Evolutionary conservation across 2,888 invertebrate species (phyloP).

Genomic region (Cephus spinipes): DNA sequence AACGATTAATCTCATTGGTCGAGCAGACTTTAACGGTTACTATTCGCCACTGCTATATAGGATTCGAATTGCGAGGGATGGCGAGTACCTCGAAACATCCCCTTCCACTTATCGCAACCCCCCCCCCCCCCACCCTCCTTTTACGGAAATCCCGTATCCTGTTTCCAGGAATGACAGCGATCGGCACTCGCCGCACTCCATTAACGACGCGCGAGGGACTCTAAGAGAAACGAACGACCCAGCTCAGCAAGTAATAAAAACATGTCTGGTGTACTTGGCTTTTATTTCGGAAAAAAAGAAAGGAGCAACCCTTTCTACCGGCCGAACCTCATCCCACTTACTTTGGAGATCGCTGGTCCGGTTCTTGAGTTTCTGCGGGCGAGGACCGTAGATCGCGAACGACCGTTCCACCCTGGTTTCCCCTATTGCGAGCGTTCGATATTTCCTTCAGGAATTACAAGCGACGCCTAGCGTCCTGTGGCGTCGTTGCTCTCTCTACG

Average conservation of each 20-base stretch:
- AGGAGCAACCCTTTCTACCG: not conserved
- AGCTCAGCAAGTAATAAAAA: not conserved
- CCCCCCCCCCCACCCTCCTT: rapidly evolving
- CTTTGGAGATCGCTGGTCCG: not conserved
- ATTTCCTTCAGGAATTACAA: not conserved
- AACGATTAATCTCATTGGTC: not conserved
- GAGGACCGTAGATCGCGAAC: not conserved
- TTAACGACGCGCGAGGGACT: not conserved
- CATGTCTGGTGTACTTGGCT: not conserved
- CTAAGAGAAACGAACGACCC: not conserved
- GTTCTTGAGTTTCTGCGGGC: not conserved
- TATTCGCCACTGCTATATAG: not conserved
- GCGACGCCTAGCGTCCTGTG: not conserved
- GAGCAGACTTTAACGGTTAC: not conserved
- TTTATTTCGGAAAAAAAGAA: not conserved
- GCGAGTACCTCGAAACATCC: not conserved
- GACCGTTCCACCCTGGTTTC: not conserved
- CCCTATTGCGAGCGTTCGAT: not conserved
- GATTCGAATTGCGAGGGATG: not conserved
- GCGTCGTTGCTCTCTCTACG: not conserved
- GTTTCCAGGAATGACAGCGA: not conserved
- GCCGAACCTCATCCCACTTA: not conserved
- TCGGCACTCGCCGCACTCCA: not conserved
- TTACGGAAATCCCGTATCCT: not conserved
- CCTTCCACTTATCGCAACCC: not conserved